Base-by-base conservation (phyloP, 2,888 invertebrate genomes). In the Tricholauxania praeusta region DNA sequence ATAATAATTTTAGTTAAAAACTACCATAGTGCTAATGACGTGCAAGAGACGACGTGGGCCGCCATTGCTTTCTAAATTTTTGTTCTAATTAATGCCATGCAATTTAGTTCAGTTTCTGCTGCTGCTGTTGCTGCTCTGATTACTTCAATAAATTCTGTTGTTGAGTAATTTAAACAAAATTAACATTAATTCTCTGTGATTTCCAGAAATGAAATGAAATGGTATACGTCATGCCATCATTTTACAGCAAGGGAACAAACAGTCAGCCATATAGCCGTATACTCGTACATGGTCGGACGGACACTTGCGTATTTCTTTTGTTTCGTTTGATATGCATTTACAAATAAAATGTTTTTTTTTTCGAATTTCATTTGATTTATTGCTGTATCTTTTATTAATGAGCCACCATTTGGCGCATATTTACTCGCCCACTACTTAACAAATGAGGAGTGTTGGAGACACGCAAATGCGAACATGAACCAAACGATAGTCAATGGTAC, bases 181-280 rank as follows among this genome's bases (percentile, higher is more conserved):
- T 76, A 81, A 79, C 81, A 82, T 78, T 81, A 81, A 80, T 82
- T 22, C 22, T 60, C 32, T 60, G 22, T 32, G 32, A 60, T 32
- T 28, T 28, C 7, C 17, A 55, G 39, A 60, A 60, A 22, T 14
- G 4, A 60, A 39, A 39, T 39, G 39, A 5, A 39, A 39, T 39
- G 39, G 12, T 32, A 28, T n/a, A 15, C 5, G 15, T 8, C 60
- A 60, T 28, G 60, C 28, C 32, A 60, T 60, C 28, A 28, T 53
- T 39, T 10, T 39, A 39, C 5, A 4, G 39, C 39, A 8, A 39
- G 10, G 39, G 39, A 39, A 39, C 7, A 32, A 5, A 32, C 39
- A 39, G 6, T 7, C 39, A 39, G 39, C 28, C 28, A 28, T 28
- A 28, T 4, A 28, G 39, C 39, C 7, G 39, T 39, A 28, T 28